Evolutionary conservation across 2,113 vertebrate species (phyloP), one percentile per base, ranked within the genome.

Genomic region (Setophaga petechia): DNA sequence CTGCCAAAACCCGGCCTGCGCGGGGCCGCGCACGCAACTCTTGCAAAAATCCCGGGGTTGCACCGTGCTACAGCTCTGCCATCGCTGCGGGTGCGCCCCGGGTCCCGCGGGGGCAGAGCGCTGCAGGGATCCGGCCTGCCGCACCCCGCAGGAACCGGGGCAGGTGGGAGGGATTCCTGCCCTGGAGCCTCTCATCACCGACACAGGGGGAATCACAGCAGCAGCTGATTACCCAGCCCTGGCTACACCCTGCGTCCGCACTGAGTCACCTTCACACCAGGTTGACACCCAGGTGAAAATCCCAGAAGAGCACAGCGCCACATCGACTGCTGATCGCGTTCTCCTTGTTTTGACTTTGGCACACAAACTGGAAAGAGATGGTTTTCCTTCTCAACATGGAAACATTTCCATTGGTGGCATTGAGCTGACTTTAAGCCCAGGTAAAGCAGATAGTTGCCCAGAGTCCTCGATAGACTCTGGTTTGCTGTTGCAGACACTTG

Each of bases 1-100:
- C 27, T 33, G 46, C 28, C 55, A 0, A 24, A 51, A 30, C 0
- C 3, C 2, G 4, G 15, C 41, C 0, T 6, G 4, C 4, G 18
- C 14, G 1, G 30, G 15, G 18, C 43, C 37, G 41, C 31, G 3
- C 54, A 0, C 15, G 4, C 14, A 46, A 0, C 2, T 5, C 25
- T 0, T 0, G 44, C 52, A 14, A 57, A 57, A 73, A 24, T 0
- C 28, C 4, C 3, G 16, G 12, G 9, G 1, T 6, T 46, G 1
- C 15, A 10, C 15, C 23, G 17, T 4, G 7, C 39, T 2, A 0
- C 11, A 18, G 58, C 44, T 24, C 27, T 10, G 51, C 16, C 59
- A 24, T 2, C 2, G 3, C 75, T 9, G 24, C 5, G 11, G 8
- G 2, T 2, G 39, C 44, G 1, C 17, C 25, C 31, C 8, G 6